Base-by-base conservation (phyloP, 2,113 vertebrate species). In the Hiodon alosoides region DNA sequence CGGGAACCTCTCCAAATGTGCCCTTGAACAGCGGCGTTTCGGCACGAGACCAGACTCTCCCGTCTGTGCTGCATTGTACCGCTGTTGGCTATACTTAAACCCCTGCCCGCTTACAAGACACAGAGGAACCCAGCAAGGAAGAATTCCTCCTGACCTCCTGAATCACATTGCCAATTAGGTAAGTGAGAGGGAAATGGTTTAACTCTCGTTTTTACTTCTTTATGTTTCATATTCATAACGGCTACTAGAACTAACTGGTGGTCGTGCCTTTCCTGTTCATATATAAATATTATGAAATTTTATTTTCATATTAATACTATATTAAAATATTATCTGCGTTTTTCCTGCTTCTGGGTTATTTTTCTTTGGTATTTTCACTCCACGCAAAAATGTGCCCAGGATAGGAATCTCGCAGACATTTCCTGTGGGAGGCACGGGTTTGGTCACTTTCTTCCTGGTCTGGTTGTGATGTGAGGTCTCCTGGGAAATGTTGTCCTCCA, bases 401-500 rank as follows among this genome's bases (percentile, higher is more conserved):
- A 69, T 77, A 77, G 85, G 85, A 79, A 80, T 89, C 89, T 87
- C 86, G 81, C 84, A 81, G 83, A 83, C 84, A 81, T 82, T 79
- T 85, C 89, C 85, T 85, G 69, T 58, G 88, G 90, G 89, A 89
- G 80, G 83, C 87, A 82, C 85, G 83, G 79, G 84, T 88, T 81
- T 84, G 86, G 83, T 79, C 79, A 85, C 83, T 83, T 84, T 86
- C 83, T 83, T 86, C 82, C 83, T 83, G 81, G 80, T 87, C 83
- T 83, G 82, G 86, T 85, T 85, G 87, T 80, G 83, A 85, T 88
- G 86, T 88, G 87, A 88, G 87, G 86, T 91, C 90, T 91, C 89
- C 86, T 86, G 90, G 89, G 90, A 90, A 86, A 87, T 89, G 81
- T 86, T 90, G 90, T 91, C 90, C 91, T 92, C 88, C 90, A 88